Conservation (phyloP, 1,140 invertebrate genomes). For the Drosophila leontia region DNA sequence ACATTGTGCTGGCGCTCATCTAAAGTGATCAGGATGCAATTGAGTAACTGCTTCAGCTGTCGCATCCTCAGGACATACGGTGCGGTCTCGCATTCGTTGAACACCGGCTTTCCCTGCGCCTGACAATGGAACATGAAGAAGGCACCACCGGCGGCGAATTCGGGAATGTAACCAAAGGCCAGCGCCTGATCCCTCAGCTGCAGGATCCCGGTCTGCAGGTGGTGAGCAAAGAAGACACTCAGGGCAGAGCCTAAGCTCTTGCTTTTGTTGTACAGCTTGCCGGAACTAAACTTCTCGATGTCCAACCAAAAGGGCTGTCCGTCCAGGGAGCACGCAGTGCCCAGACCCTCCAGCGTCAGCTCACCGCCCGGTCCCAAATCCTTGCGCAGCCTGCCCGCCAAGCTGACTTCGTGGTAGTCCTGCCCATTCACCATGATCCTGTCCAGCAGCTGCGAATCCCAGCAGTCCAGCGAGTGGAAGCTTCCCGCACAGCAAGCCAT, state of each 20-base stretch:
- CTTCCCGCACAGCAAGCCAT: slow-evolving; percentile 86
- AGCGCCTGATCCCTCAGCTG: slow-evolving; percentile 85
- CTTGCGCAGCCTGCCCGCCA: slow-evolving; percentile 80
- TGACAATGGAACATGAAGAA: slow-evolving; percentile 88
- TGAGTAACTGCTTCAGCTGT: slow-evolving; percentile 86
- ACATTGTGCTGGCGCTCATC: slow-evolving; percentile 58
- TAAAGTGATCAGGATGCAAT: slow-evolving; percentile 85
- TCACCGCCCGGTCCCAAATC: slow-evolving; percentile 84
- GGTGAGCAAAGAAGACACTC: slow-evolving; percentile 86
- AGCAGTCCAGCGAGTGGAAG: slow-evolving; percentile 86
- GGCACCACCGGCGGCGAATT: slow-evolving; percentile 58
- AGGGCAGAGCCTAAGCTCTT: slow-evolving; percentile 86
- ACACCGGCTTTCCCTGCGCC: slow-evolving; percentile 86
- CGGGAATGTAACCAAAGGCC: slow-evolving; percentile 86
- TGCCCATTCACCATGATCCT: slow-evolving; percentile 86
- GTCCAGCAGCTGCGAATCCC: slow-evolving; percentile 86
- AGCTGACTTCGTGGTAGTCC: slow-evolving; percentile 85
- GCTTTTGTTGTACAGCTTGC: slow-evolving; percentile 85
- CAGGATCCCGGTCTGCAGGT: slow-evolving; percentile 85
- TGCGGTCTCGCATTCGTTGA: slow-evolving; percentile 85
- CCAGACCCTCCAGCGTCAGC: slow-evolving; percentile 84
- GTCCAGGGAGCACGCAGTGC: slow-evolving; percentile 81
- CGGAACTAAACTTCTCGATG: slow-evolving; percentile 86
- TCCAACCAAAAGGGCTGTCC: slow-evolving; percentile 86
- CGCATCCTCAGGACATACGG: slow-evolving; percentile 86